These are phyloP conservation scores for Acropora tenuis DNA, from an alignment of 64 coral and sea anemone genomes.

Conservation along the genomic window DNA sequence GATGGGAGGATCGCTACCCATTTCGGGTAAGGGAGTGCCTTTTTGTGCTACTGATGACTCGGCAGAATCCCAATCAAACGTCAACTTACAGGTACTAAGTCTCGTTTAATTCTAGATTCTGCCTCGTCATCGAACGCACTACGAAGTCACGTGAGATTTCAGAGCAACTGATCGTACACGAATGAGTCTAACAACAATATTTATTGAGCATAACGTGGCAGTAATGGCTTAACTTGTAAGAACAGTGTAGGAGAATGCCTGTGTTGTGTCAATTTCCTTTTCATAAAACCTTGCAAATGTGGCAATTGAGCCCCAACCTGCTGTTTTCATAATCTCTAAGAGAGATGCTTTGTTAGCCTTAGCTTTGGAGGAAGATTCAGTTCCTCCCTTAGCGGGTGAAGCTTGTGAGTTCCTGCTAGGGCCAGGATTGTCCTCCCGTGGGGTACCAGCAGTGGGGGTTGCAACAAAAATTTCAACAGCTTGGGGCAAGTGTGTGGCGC, in stretches of 20 bases:
- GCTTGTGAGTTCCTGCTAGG: background rate
- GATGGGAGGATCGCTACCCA: too few species aligned
- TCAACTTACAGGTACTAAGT: background rate
- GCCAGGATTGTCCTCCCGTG: slow-evolving; percentile 21
- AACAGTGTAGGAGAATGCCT: too few species aligned
- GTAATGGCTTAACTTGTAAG: too few species aligned
- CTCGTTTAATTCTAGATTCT: background rate
- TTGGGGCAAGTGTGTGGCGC: too few species aligned
- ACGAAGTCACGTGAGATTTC: too few species aligned
- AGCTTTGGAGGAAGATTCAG: background rate
- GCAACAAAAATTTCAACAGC: background rate
- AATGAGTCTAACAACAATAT: too few species aligned
- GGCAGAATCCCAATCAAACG: background rate
- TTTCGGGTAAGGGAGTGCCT: background rate
- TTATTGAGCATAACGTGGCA: too few species aligned
- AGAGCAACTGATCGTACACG: too few species aligned
- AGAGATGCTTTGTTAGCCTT: background rate
- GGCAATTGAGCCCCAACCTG: background rate
- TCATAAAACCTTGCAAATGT: background rate
- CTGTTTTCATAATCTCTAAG: background rate
- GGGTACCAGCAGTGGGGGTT: background rate
- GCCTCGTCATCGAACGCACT: too few species aligned
- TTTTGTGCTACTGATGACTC: background rate
- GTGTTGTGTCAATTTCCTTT: too few species aligned
- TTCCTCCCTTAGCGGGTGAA: slow-evolving; percentile 31